Evolutionary conservation across 2,888 invertebrate species (phyloP).

Genomic region (Panopea generosa): DNA sequence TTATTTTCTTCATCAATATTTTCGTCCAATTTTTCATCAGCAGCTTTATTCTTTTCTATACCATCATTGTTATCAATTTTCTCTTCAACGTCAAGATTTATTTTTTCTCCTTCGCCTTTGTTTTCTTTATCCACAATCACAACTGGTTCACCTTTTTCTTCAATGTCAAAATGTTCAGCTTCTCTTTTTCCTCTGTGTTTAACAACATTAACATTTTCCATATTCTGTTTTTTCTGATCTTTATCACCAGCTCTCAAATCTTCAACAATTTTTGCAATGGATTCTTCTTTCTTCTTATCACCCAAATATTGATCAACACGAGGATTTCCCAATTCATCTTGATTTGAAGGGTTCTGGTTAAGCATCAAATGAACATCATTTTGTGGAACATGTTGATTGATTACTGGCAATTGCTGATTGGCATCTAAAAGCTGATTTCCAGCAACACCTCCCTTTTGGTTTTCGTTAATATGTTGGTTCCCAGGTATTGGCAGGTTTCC

Average conservation of each 20-base stretch:
- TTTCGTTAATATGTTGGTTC: too few species aligned
- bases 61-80: background rate
- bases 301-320: too few species aligned
- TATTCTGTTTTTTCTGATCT: conserved; percentile 2
- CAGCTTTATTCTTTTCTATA: background rate
- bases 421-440: background rate
- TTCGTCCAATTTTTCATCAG: background rate
- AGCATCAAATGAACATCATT: too few species aligned
- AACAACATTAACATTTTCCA: conserved; percentile 19
- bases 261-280: conserved; percentile 16
- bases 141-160: background rate
- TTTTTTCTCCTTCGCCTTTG: background rate
- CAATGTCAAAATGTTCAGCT: background rate
- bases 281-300: background rate
- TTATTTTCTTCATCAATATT: background rate
- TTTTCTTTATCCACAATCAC: background rate
- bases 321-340: too few species aligned
- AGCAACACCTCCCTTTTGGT: too few species aligned
- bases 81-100: background rate
- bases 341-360: too few species aligned
- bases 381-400: too few species aligned
- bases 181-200: conserved; percentile 47
- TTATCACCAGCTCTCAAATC: background rate
- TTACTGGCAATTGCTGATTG: background rate
- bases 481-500: background rate